Percentiles rank a stretch among this genome's conserved stretches.
Evolutionary conservation across 2,888 invertebrate genomes (phyloP).

Genomic region (Geotrupes spiniger): DNA sequence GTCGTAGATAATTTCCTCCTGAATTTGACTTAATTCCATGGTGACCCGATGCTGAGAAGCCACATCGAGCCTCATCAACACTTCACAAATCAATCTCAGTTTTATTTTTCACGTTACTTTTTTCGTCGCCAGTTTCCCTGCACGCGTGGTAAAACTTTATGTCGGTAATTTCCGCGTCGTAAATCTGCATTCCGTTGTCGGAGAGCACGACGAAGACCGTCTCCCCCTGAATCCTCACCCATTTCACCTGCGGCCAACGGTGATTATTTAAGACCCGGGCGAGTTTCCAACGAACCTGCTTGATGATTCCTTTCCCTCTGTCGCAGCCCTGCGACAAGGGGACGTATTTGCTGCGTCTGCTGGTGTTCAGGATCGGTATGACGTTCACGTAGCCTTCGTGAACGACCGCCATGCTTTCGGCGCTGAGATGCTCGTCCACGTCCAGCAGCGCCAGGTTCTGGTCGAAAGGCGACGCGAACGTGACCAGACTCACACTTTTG

Average conservation of each 20-base stretch:
- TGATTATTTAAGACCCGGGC: not conserved
- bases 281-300: constrained; percentile 26
- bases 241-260: constrained; percentile 35
- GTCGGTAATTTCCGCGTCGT: constrained; percentile 32
- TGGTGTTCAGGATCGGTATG: constrained; percentile 31
- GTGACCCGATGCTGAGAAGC: too few relatives aligned
- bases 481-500: constrained; percentile 28
- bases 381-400: constrained; percentile 36
- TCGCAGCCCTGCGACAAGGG: constrained; percentile 29
- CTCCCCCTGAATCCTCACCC: constrained; percentile 33
- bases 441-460: constrained; percentile 33
- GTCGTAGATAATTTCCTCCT: too few relatives aligned
- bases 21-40: too few relatives aligned
- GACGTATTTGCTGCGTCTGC: constrained; percentile 34
- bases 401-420: constrained; percentile 32
- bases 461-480: constrained; percentile 29
- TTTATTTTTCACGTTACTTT: too few relatives aligned
- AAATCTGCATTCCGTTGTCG: constrained; percentile 36
- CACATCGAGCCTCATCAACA: too few relatives aligned
- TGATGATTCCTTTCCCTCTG: constrained; percentile 31
- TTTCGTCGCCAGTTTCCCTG: constrained; percentile 27
- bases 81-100: too few relatives aligned
- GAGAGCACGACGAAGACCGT: constrained; percentile 34
- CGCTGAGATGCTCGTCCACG: constrained; percentile 27
- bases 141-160: constrained; percentile 30